Percentiles rank a stretch among this genome's conserved stretches.
Evolutionary conservation across 2,797 vertebrate genomes (phyloP).

Genomic region (Adrianichthys oophorus): DNA sequence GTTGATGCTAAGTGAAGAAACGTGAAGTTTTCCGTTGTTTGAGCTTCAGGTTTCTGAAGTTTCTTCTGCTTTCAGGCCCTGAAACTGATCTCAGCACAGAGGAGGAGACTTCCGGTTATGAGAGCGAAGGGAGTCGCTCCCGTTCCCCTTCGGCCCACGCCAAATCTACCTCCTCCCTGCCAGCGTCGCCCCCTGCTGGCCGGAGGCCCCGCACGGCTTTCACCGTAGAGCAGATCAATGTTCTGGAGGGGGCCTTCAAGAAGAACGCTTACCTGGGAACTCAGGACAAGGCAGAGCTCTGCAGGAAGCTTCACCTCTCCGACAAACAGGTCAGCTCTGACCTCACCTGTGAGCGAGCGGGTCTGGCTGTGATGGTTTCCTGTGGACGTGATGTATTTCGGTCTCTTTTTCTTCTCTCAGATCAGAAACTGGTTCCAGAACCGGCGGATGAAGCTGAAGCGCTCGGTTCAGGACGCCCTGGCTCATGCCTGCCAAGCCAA

Average conservation of each 20-base stretch:
- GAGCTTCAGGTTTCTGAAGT: neutral
- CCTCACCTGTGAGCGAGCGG: too few relatives aligned
- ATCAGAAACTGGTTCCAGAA: constrained; percentile 87
- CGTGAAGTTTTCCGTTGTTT: too few relatives aligned
- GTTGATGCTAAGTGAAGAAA: too few relatives aligned
- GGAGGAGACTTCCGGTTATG: constrained; percentile 80
- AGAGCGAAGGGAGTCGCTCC: constrained; percentile 73
- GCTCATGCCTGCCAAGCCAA: constrained; percentile 77
- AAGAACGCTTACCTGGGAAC: constrained; percentile 80
- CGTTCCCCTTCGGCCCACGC: constrained; percentile 49
- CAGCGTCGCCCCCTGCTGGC: constrained; percentile 49
- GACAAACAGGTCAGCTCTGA: constrained; percentile 78
- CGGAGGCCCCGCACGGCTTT: constrained; percentile 80
- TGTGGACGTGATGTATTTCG: too few relatives aligned
- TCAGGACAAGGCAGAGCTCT: constrained; percentile 80
- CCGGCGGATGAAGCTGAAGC: constrained; percentile 82
- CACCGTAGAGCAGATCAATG: constrained; percentile 78
- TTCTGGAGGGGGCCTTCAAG: constrained; percentile 79
- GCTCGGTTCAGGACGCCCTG: constrained; percentile 79
- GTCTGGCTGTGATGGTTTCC: neutral
- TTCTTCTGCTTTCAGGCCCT: constrained; percentile 24
- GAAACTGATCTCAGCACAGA: constrained; percentile 68
- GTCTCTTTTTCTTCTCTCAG: constrained; percentile 36
- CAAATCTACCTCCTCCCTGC: constrained; percentile 14
- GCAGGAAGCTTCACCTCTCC: constrained; percentile 76